phyloP scores from a whole-genome alignment of 2,113 vertebrate genomes.

The Meriones unguiculatus region DNA sequence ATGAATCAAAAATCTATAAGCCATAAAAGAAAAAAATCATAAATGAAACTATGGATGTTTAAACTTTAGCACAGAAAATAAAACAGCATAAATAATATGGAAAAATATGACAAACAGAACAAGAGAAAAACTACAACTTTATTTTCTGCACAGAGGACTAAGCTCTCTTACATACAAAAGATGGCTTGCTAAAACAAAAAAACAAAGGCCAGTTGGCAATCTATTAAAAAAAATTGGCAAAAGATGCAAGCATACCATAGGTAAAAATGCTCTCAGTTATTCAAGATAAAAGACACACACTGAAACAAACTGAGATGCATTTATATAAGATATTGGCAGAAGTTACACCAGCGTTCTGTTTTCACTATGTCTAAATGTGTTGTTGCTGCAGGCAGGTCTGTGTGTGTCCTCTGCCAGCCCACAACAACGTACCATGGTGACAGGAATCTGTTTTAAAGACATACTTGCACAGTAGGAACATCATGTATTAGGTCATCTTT shows the following conservation, averaged over 20 bases:
- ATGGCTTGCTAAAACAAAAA: background rate
- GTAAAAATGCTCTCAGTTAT: background rate
- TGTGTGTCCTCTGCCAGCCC: background rate
- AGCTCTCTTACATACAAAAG: background rate
- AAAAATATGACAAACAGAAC: background rate
- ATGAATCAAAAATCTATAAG: constrained; percentile 33
- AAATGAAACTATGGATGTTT: constrained; percentile 19
- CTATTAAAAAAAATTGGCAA: background rate
- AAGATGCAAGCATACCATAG: background rate
- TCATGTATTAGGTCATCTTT: background rate
- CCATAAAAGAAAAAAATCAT: constrained; percentile 18
- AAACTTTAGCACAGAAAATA: constrained; percentile 36
- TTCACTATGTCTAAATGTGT: background rate
- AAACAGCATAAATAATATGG: background rate
- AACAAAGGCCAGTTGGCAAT: background rate
- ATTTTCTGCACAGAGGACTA: background rate
- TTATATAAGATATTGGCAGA: background rate
- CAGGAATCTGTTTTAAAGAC: background rate
- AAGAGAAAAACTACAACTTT: background rate
- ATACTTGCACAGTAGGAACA: background rate
- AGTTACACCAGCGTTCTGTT: background rate
- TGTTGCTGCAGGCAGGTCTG: background rate
- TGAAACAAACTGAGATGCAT: background rate
- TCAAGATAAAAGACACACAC: background rate
- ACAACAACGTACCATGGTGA: rapidly evolving